Evolutionary conservation across 2,113 vertebrate species (phyloP).

Genomic region (Dromiciops gliroides): DNA sequence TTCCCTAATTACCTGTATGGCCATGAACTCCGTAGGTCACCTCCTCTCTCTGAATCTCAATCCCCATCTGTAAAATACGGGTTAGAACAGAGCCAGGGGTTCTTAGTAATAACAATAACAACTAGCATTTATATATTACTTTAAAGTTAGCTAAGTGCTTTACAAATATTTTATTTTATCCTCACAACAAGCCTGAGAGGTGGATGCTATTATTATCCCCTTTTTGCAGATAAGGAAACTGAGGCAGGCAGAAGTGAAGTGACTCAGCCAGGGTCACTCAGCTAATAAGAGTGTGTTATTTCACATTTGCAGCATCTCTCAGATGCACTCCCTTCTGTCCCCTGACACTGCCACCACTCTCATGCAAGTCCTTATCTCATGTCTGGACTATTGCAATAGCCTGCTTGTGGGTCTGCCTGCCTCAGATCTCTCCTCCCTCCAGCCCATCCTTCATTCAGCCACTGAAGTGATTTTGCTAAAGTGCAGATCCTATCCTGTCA

Average conservation of each 20-base stretch:
- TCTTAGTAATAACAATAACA: not conserved
- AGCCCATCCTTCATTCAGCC: not conserved
- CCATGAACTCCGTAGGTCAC: not conserved
- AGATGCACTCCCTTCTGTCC: not conserved
- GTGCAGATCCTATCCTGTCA: not conserved
- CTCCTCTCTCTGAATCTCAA: not conserved
- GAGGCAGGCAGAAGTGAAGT: not conserved
- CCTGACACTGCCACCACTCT: not conserved
- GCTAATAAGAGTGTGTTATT: not conserved
- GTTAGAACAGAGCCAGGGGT: not conserved
- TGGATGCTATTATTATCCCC: not conserved
- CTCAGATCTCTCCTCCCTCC: not conserved
- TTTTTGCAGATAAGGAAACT: not conserved
- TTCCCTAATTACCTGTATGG: not conserved
- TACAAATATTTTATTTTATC: not conserved
- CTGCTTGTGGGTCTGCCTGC: not conserved
- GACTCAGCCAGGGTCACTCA: not conserved
- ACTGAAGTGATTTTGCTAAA: not conserved
- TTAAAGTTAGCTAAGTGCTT: not conserved
- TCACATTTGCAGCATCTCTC: not conserved
- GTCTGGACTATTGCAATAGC: not conserved
- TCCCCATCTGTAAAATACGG: not conserved
- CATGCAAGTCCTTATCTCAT: not conserved
- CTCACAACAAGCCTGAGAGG: not conserved
- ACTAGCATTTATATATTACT: not conserved